Evolutionary conservation across 2,888 invertebrate species (phyloP).

Genomic region (Ophion slaviceki): DNA sequence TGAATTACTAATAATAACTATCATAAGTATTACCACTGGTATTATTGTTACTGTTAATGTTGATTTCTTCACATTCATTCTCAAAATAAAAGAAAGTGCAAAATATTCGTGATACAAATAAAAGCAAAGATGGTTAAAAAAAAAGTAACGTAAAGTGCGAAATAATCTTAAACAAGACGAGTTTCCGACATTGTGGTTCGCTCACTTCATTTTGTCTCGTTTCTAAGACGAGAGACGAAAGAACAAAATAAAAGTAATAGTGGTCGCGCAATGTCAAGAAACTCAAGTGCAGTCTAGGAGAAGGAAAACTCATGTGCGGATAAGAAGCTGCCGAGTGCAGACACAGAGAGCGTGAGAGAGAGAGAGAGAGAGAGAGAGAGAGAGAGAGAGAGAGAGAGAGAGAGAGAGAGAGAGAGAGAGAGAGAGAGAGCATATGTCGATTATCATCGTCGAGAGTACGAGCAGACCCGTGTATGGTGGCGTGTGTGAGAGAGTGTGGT

Average conservation of each 20-base stretch:
- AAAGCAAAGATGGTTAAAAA: too few species aligned
- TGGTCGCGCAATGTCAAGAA: slow-evolving; percentile 32
- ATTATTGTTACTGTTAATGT: too few species aligned
- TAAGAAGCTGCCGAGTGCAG: neutral
- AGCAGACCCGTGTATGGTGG: neutral
- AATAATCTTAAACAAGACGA: too few species aligned
- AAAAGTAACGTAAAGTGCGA: too few species aligned
- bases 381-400: slow-evolving; percentile 11
- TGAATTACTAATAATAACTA: too few species aligned
- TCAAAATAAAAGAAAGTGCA: too few species aligned
- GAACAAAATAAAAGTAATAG: slow-evolving; percentile 1
- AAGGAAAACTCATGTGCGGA: slow-evolving; percentile 16
- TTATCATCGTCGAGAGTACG: neutral
- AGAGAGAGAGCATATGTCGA: slow-evolving; percentile 14
- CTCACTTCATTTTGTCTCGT: too few species aligned
- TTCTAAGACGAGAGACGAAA: neutral
- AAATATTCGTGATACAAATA: too few species aligned
- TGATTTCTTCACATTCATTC: too few species aligned
- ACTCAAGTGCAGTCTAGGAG: slow-evolving; percentile 34
- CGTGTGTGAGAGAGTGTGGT: neutral
- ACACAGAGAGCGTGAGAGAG: neutral
- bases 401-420: slow-evolving; percentile 14
- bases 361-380: slow-evolving; percentile 6
- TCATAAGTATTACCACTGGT: too few species aligned
- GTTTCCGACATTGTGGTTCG: neutral